Base-by-base conservation (phyloP, 1,140 invertebrate species). In the Zaprionus lachaisei region DNA sequence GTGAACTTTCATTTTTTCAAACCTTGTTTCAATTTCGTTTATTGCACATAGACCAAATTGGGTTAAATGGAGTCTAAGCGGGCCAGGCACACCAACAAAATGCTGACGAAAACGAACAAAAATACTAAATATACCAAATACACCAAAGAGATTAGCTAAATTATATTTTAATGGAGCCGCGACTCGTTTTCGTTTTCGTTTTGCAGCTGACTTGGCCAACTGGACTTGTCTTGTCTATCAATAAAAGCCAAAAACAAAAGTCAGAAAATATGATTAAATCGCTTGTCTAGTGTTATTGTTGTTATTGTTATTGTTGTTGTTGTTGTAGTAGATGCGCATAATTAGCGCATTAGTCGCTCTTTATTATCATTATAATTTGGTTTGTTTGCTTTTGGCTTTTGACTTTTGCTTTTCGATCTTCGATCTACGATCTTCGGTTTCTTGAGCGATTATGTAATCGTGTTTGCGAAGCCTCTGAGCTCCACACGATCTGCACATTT, bases 81-180 rank as follows among this genome's bases (percentile, higher is more conserved):
- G 41, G 22, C 56, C 44, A 15, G 34, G 57, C 54, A 37, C 49
- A 56, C 51, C 17, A 80, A 49, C 47, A 51, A 44, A 51, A 74
- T 64, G 66, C 28, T 9, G 24, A 12, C 26, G 28, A 72, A 76
- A 60, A 28, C 26, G n/a, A 24, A n/a, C 26, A 22, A 31, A 62
- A 62, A 44, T 31, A 20, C 54, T 66, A 80, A 74, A 84, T 72
- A 71, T 70, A 70, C 65, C 66, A 64, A 74, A 84, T 75, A 71
- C 64, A 70, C 65, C 66, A 64, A 34, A 57, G 56, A 69, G 65
- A 79, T 79, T 79, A 79, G 41, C 72, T 60, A 78, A 78, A 78
- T 78, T 78, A 69, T 78, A 60, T 78, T 78, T 78, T 78, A 78
- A 78, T 77, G 75, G 71, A 26, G 14, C 37, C 49, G 57, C 63